phyloP scores from a whole-genome alignment of 1,140 invertebrate species.

The Drosophila setifemur region DNA sequence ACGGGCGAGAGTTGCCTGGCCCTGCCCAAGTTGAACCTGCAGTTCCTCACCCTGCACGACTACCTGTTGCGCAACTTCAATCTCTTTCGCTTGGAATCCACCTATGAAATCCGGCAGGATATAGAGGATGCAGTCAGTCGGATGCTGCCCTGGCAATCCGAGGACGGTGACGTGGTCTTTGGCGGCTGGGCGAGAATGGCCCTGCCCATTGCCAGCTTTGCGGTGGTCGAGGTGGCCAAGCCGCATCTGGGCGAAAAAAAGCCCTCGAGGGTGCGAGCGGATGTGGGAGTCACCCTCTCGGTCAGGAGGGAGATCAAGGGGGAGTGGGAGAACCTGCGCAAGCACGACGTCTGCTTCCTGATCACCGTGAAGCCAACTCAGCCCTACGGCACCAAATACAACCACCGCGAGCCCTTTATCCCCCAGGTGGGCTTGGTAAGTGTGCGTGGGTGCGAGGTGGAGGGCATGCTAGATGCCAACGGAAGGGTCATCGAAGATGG shows the following conservation, averaged over 20 bases:
- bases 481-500: constrained; percentile 99
- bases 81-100: constrained; percentile 98
- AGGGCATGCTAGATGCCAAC: constrained; percentile 98
- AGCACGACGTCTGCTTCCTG: constrained; percentile 99
- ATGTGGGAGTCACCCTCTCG: constrained; percentile 96
- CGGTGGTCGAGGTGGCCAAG: constrained; percentile 96
- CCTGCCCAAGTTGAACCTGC: constrained; percentile 98
- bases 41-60: constrained; percentile 99
- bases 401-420: constrained; percentile 91
- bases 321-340: constrained; percentile 98
- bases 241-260: constrained; percentile 96
- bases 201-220: constrained; percentile 95
- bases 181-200: constrained; percentile 99
- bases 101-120: constrained; percentile 99
- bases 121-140: constrained; percentile 98
- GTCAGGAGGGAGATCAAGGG: constrained; percentile 94
- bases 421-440: constrained; percentile 95
- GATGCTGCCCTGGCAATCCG: constrained; percentile 95
- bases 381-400: constrained; percentile 91
- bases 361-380: constrained; percentile 93
- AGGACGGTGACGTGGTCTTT: constrained; percentile 94
- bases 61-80: constrained; percentile 99
- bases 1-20: constrained; percentile 97
- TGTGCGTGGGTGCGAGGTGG: constrained; percentile 98
- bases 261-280: constrained; percentile 96